These are phyloP conservation scores for Marasmarcha lunaedactyla DNA, from an alignment of 2,888 invertebrate species.

Conservation along the genomic window DNA sequence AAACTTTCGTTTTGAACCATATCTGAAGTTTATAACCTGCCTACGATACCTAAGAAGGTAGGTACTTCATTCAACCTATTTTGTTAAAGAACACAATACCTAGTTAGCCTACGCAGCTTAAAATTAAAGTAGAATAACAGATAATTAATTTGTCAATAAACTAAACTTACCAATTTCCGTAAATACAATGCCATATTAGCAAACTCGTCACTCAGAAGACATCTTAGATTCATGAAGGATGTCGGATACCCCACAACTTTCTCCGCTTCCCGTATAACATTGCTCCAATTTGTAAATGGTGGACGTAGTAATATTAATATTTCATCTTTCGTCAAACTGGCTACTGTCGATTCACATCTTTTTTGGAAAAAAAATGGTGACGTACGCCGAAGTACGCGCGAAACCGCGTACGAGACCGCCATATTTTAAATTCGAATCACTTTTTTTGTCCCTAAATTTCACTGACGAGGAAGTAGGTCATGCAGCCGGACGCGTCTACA, in stretches of 20 bases:
- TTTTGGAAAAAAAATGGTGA: conserved; percentile 50
- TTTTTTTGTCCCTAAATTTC: conserved; percentile 8
- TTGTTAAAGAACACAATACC: too few species aligned
- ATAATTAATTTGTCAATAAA: too few species aligned
- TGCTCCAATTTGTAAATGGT: conserved; percentile 61
- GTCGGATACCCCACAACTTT: conserved; percentile 70
- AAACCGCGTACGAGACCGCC: conserved; percentile 41
- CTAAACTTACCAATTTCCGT: conserved; percentile 59
- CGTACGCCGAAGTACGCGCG: conserved; percentile 45
- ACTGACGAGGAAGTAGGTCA: conserved; percentile 7
- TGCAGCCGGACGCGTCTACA: conserved; percentile 1
- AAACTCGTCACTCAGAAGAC: conserved; percentile 72
- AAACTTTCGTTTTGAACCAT: too few species aligned
- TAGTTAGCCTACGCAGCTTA: too few species aligned
- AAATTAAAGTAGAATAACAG: too few species aligned
- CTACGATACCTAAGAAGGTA: too few species aligned
- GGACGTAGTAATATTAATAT: conserved; percentile 50
- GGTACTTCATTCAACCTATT: too few species aligned
- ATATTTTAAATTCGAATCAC: conserved; percentile 22
- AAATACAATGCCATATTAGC: conserved; percentile 68
- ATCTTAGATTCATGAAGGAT: conserved; percentile 70
- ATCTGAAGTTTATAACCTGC: too few species aligned
- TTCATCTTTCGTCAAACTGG: conserved; percentile 58
- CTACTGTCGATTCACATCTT: conserved; percentile 54
- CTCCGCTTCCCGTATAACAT: conserved; percentile 58